Conservation (phyloP, 2,888 invertebrate species). For the Antheraea assamensis region DNA sequence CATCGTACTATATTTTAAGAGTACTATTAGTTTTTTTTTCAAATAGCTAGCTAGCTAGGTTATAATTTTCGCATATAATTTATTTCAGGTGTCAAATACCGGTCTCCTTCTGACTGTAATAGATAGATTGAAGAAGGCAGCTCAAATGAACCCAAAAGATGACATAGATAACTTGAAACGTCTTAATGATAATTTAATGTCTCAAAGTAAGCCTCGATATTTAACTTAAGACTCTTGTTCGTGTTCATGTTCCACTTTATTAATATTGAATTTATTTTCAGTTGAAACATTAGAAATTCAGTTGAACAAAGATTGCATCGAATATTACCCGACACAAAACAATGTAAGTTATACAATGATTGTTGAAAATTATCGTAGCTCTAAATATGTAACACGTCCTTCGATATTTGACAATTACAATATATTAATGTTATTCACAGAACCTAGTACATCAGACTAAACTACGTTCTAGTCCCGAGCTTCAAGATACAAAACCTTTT, state of each 20-base stretch:
- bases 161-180: neutral
- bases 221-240: neutral
- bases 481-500: neutral
- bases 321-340: neutral
- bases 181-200: neutral
- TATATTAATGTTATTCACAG: neutral
- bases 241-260: neutral
- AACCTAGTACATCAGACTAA: neutral
- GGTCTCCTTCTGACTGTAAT: slow-evolving; percentile 45
- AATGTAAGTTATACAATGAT: neutral
- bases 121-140: neutral
- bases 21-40: neutral
- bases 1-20: neutral
- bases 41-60: neutral
- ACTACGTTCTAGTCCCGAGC: neutral
- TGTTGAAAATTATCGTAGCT: neutral
- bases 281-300: neutral
- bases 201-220: slow-evolving; percentile 4
- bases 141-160: neutral
- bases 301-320: neutral
- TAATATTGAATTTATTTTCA: neutral
- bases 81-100: slow-evolving; percentile 35
- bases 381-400: neutral
- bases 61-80: neutral
- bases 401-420: neutral